Evolutionary conservation across 2,797 vertebrate species (phyloP), one percentile per base, ranked within the genome.

Genomic region (Sebastes trivittatus): DNA sequence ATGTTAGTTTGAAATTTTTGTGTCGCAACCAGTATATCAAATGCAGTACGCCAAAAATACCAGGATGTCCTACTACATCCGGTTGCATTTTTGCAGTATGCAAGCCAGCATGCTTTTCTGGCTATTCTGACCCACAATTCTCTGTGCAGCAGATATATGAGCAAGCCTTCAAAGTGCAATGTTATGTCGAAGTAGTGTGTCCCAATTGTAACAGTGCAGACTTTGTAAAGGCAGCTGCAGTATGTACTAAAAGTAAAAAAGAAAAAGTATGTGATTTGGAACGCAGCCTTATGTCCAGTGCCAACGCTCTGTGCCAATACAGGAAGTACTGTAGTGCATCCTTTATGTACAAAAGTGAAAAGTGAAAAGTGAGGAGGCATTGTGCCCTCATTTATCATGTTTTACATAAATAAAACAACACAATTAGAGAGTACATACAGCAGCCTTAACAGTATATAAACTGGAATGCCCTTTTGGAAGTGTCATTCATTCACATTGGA

Each of bases 121-220:
- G 11, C 4, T 36, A 36, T 36, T 36, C 38, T 42, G 38, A 42
- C 38, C 38, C 14, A 16, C 38, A 42, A 42, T 42, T 6, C 38
- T 7, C 14, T 42, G 42, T 46, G 42, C 42, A 8, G 7, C 42
- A 20, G 42, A 49, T 49, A 0, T 49, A 49, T 49, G 42, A 20
- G 6, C 42, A 20, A 49, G 42, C n/a, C 0, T 49, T 20, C 16
- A 20, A 49, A 0, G 7, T 18, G 42, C 16, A 49, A 49, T 49
- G 42, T 46, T 7, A 8, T 2, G 1, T 0, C 0, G 5, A 42
- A 16, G 38, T 16, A 46, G 6, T 46, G 0, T 8, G 42, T 49
- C 42, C 42, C 3, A 49, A 49, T 49, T 49, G 6, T 46, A 49
- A 8, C 16, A 20, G 42, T 7, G 0, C 0, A 1, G 1, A 49